Conservation (phyloP, 2,113 vertebrate species). For the Natator depressus region DNA sequence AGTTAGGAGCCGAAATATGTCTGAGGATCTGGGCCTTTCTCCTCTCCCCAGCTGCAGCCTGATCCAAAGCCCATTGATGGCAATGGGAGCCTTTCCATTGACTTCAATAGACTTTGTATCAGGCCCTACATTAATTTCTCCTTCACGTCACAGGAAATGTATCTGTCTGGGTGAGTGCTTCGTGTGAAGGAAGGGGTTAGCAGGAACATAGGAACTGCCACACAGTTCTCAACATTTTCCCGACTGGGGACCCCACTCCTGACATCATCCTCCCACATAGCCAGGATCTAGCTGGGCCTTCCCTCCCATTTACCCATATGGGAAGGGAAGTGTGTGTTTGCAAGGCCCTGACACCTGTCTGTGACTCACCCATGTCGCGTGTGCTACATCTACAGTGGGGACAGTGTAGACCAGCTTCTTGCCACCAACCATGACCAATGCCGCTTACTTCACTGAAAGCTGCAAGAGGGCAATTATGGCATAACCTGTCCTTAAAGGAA, state of each 20-base stretch:
- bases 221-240: background rate
- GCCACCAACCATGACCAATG: background rate
- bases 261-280: background rate
- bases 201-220: background rate
- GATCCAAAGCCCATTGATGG: background rate
- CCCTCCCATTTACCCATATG: background rate
- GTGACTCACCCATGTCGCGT: background rate
- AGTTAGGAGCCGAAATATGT: background rate
- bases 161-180: background rate
- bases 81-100: accelerated
- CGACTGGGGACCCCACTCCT: background rate
- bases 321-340: background rate
- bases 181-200: background rate
- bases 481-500: background rate
- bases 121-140: background rate
- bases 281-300: background rate
- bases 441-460: background rate
- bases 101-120: background rate
- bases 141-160: background rate
- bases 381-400: background rate
- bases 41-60: accelerated
- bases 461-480: background rate
- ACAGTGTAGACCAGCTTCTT: background rate
- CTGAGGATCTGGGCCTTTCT: background rate
- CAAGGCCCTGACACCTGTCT: background rate